A percentile compares a stretch with the other conserved stretches of the same genome.
Conservation (phyloP, 2,113 vertebrate genomes). For the Ochotona curzoniae region DNA sequence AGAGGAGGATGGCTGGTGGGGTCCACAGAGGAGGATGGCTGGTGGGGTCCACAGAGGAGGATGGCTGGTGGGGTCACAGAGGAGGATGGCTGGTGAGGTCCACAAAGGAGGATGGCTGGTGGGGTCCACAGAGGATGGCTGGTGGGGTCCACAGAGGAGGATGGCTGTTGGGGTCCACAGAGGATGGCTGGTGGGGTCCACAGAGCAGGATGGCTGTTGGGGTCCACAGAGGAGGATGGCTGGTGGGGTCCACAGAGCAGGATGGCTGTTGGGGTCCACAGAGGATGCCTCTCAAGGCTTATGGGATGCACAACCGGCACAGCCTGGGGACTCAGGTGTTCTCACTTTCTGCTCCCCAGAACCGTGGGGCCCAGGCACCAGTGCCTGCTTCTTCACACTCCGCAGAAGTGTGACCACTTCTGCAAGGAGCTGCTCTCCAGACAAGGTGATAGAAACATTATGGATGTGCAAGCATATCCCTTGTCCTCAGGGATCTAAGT, state of each 20-base stretch:
- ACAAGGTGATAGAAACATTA: conserved; percentile 57
- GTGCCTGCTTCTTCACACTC: not conserved
- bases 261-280: not conserved
- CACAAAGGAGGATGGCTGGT: not conserved
- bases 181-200: no score
- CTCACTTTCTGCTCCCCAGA: not conserved
- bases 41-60: not conserved
- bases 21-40: not conserved
- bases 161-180: not conserved
- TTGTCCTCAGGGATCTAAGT: conserved; percentile 54
- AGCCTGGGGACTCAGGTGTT: no score
- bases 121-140: not conserved
- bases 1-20: not conserved
- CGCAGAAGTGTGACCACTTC: not conserved
- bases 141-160: no score
- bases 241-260: not conserved
- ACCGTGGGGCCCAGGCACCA: not conserved
- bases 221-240: not conserved
- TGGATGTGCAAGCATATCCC: not conserved
- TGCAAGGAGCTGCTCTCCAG: conserved; percentile 3
- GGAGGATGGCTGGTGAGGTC: no score
- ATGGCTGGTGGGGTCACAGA: not conserved
- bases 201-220: not conserved
- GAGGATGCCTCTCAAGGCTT: no score
- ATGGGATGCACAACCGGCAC: not conserved